A percentile compares a stretch with the other conserved stretches of the same genome.
phyloP scores from a whole-genome alignment of 2,888 invertebrate species.

The Patella ulyssiponensis region DNA sequence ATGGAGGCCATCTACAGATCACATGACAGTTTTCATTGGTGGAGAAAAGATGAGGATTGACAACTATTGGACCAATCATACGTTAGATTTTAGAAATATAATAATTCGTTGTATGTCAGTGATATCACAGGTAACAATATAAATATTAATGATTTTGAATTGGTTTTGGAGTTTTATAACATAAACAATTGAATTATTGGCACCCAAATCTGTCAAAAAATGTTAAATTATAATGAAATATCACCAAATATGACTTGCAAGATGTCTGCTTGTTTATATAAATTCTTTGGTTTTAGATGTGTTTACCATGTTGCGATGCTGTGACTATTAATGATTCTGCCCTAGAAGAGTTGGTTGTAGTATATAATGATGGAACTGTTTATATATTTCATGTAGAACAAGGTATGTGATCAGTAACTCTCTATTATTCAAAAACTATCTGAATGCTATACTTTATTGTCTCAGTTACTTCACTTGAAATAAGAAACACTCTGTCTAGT shows the following conservation, averaged over 20 bases:
- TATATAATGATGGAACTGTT: slow-evolving; percentile 23
- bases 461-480: too few relatives aligned
- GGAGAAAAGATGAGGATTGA: slow-evolving; percentile 21
- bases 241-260: too few relatives aligned
- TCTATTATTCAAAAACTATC: too few relatives aligned
- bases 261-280: too few relatives aligned
- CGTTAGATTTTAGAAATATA: slow-evolving; percentile 29
- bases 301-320: background rate
- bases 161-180: too few relatives aligned
- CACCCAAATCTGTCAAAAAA: too few relatives aligned
- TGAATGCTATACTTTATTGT: too few relatives aligned
- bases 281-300: too few relatives aligned
- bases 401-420: slow-evolving; percentile 15
- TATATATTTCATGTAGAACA: slow-evolving; percentile 20
- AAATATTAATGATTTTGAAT: too few relatives aligned
- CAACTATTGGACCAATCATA: slow-evolving; percentile 19
- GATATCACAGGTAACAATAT: background rate
- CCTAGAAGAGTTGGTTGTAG: slow-evolving; percentile 12
- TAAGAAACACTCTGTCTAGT: too few relatives aligned
- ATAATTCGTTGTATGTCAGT: background rate
- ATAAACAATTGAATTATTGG: too few relatives aligned
- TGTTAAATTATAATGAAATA: too few relatives aligned
- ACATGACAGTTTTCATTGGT: slow-evolving; percentile 28
- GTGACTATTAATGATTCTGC: slow-evolving; percentile 15
- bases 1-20: slow-evolving; percentile 25